These are phyloP conservation scores for Eupleurogrammus muticus DNA, from an alignment of 2,797 vertebrate species.

Conservation along the genomic window DNA sequence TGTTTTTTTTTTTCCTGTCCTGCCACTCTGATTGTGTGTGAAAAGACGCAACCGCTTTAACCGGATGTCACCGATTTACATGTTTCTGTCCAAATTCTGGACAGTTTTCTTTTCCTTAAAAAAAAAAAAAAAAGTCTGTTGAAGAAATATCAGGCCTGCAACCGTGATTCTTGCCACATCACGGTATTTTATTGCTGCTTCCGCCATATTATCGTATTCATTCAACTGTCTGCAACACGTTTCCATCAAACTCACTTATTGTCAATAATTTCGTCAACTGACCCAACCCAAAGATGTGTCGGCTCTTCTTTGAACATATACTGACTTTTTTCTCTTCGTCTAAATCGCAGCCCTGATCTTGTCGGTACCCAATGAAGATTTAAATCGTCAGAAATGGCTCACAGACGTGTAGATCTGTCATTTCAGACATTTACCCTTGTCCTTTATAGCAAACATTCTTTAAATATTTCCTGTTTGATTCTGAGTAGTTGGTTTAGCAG, in stretches of 20 bases:
- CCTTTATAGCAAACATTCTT: too few species aligned
- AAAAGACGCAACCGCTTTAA: too few species aligned
- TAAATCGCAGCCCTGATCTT: not conserved
- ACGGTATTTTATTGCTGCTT: not conserved
- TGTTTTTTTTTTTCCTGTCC: slow-evolving; percentile 18
- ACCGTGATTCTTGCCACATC: not conserved
- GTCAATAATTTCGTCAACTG: not conserved
- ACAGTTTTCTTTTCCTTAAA: not conserved
- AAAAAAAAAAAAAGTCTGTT: slow-evolving; percentile 14
- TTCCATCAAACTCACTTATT: not conserved
- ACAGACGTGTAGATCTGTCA: too few species aligned
- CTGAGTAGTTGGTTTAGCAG: too few species aligned
- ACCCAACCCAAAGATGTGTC: not conserved
- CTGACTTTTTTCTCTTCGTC: not conserved
- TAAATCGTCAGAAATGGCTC: not conserved
- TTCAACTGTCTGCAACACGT: not conserved
- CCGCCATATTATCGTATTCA: not conserved
- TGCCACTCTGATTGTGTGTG: not conserved
- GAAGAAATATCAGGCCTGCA: not conserved
- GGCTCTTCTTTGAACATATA: not conserved
- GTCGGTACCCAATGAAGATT: not conserved
- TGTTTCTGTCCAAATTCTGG: not conserved
- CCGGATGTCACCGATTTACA: not conserved
- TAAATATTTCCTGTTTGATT: too few species aligned
- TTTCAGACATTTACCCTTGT: too few species aligned